Base-by-base conservation (phyloP, 2,113 vertebrate genomes). In the Pomatostomus ruficeps region DNA sequence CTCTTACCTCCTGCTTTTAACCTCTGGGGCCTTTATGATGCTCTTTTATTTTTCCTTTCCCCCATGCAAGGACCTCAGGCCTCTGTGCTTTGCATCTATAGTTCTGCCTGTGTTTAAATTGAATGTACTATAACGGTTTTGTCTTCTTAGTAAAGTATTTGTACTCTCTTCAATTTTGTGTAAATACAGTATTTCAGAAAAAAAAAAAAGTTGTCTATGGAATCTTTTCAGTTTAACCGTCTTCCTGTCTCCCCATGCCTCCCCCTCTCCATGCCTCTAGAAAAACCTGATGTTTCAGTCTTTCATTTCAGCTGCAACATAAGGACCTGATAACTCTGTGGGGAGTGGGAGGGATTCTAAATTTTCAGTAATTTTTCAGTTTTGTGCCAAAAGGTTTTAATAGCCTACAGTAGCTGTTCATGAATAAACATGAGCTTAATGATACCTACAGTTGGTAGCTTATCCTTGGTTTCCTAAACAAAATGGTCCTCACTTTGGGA, bases 111-210 rank as follows among this genome's bases (percentile, higher is more conserved):
- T 95, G 95, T 97, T 97, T 94, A 95, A 98, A 97, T 35, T 98
- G 97, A 98, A 98, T 98, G 98, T 98, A 98, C 57, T 96, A 95
- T 38, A 89, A 95, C 91, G 72, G 81, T 94, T 97, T 98, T 97
- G 96, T 97, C 91, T 92, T 89, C 94, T 96, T 96, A 97, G 95
- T 98, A 97, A 97, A 81, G 95, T 97, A 88, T 98, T 98, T 98
- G 97, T 98, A 98, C 68, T 93, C 91, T 95, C 91, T 93, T 72
- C 12, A 57, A 91, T 95, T 96, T 94, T 97, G 91, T 97, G 96
- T 97, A 97, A 97, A 97, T 95, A 95, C 80, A 97, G 38, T 95
- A 96, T 94, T 94, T 95, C 80, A 88, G 73, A 71, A 80, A 77
- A 93, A 94, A 92, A 79, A 71, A 63, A 52, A 63, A 46, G 22